phyloP scores from a whole-genome alignment of 2,888 invertebrate species.

The Callosobruchus maculatus region DNA sequence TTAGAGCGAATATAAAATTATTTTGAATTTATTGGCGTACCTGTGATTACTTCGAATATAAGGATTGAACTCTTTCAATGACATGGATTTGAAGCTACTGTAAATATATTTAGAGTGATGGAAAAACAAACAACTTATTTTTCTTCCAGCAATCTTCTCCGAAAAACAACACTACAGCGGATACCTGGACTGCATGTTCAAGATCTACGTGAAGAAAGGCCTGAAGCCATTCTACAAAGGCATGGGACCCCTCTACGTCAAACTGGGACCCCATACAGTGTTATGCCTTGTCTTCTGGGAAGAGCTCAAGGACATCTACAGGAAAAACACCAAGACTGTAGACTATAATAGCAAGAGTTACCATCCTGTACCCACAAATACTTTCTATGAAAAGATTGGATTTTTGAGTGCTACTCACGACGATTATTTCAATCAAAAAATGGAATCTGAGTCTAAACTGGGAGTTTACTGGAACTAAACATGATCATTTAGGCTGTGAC shows the following conservation, averaged over 20 bases:
- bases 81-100: no score
- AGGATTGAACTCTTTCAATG: no score
- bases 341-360: constrained; percentile 10
- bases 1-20: no score
- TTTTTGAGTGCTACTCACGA: constrained; percentile 7
- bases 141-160: constrained; percentile 38
- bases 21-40: no score
- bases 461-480: constrained; percentile 13
- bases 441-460: constrained; percentile 6
- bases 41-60: no score
- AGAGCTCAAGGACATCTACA: constrained; percentile 57
- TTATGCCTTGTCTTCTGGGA: constrained; percentile 86
- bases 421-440: constrained; percentile 10
- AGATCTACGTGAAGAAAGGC: constrained; percentile 59
- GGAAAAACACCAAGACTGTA: constrained; percentile 35
- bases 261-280: constrained; percentile 87
- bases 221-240: constrained; percentile 80
- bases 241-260: constrained; percentile 77
- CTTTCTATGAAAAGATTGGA: constrained; percentile 26
- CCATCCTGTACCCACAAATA: constrained; percentile 7
- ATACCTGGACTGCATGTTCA: constrained; percentile 63
- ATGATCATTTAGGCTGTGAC: background rate
- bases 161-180: constrained; percentile 56
- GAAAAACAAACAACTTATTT: background rate
- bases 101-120: no score